Conservation (phyloP, 2,113 vertebrate genomes). For the Anolis carolinensis region DNA sequence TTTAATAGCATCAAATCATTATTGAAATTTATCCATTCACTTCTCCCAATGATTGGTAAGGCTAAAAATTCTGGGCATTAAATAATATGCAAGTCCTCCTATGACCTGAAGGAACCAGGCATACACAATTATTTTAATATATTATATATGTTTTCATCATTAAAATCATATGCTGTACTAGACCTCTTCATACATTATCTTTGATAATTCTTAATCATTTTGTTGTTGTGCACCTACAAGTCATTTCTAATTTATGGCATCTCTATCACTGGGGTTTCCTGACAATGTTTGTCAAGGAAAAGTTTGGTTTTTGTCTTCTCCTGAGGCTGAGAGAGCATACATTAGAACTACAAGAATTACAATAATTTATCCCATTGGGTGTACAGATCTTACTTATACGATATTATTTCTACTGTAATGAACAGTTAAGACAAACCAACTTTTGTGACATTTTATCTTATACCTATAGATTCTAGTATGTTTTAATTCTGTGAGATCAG, state of each 20-base stretch:
- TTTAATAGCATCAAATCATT: no score
- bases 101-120: neutral
- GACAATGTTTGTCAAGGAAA: no score
- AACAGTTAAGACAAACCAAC: neutral
- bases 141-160: neutral
- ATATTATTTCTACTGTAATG: neutral
- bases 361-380: neutral
- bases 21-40: no score
- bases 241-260: no score
- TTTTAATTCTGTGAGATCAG: no score
- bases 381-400: neutral
- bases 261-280: no score
- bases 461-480: neutral
- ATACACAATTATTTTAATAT: neutral
- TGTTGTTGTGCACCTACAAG: no score
- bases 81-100: constrained; percentile 25
- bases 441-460: no score
- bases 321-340: no score
- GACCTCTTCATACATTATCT: neutral
- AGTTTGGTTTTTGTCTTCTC: no score
- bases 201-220: neutral
- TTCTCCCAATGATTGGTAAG: no score
- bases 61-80: neutral
- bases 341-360: neutral
- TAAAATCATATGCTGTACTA: neutral